Base-by-base conservation (phyloP, 2,888 invertebrate species). In the Ennomos quercinarius region DNA sequence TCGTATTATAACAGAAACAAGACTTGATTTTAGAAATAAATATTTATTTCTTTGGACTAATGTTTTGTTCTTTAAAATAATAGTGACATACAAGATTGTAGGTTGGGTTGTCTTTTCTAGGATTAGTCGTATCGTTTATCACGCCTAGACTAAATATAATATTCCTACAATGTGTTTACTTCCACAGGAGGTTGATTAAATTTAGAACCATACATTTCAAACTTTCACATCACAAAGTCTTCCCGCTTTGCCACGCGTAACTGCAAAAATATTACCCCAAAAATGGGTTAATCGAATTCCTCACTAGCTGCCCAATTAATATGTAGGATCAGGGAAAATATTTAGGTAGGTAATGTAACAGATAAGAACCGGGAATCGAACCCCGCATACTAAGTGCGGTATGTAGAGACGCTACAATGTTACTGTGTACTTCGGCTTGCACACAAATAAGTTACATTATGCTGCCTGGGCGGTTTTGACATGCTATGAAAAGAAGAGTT, bases 311-410 rank as follows among this genome's bases (percentile, higher is more conserved):
- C 43, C 70, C 75, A 78, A 76, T 78, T 77, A 78, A 76, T 76
- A 76, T 77, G 77, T 69, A 70, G 55, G 60, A 52, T 64, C 65
- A 70, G 67, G 69, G 70, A 64, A 78, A 78, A 78, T 77, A 77
- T 76, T 76, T 73, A 78, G 71, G 73, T 47, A 68, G 45, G 75
- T 73, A 74, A 76, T 73, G 75, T 73, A 67, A 71, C 74, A 77
- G 77, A 77, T 78, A 78, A 78, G 77, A 76, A 73, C 65, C 58
- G 65, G 48, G 66, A 60, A 71, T 64, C 64, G 67, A 69, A 72
- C 59, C 59, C 67, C 64, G 78, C 77, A 79, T 79, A 78, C 68
- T 70, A 79, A 79, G 63, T 63, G 52, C n/a, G 8, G 10, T 36
- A n/a, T 12, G 35, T 42, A 12, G 37, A 38, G 27, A 38, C 11